Evolutionary conservation across 2,888 invertebrate genomes (phyloP).

Genomic region (Punctoribates punctum): DNA sequence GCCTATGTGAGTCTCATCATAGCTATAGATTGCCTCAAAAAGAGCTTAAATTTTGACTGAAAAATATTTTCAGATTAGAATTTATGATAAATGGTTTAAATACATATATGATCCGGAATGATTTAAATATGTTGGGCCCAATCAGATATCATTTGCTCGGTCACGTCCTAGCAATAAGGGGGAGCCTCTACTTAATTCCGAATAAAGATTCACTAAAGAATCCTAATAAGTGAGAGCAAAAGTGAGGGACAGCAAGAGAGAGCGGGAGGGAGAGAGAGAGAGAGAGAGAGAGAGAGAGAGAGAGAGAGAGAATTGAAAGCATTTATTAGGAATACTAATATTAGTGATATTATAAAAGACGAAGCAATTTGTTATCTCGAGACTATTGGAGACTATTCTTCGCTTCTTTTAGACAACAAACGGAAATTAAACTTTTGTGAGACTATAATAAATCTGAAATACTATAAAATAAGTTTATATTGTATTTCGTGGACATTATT

Average conservation of each 20-base stretch:
- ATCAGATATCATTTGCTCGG: constrained; percentile 38
- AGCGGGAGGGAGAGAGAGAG: neutral
- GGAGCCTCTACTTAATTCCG: constrained; percentile 28
- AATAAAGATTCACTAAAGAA: constrained; percentile 16
- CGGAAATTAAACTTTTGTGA: constrained; percentile 42
- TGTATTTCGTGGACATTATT: neutral
- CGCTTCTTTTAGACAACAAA: constrained; percentile 39
- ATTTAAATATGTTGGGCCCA: constrained; percentile 32
- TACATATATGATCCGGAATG: constrained; percentile 34
- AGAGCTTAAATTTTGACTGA: constrained; percentile 27
- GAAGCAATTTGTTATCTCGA: constrained; percentile 39
- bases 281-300: constrained; percentile 22
- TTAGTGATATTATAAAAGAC: constrained; percentile 31
- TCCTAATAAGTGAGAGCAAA: neutral
- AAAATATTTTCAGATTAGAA: constrained; percentile 33
- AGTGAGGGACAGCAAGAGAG: neutral
- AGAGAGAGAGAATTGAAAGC: constrained; percentile 33
- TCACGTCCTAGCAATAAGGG: constrained; percentile 41
- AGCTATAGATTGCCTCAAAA: constrained; percentile 9
- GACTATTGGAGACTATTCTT: constrained; percentile 19
- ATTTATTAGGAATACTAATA: constrained; percentile 35
- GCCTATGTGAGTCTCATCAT: neutral
- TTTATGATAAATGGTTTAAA: constrained; percentile 34
- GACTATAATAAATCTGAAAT: constrained; percentile 36
- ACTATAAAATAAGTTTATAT: constrained; percentile 24